Base-by-base conservation (phyloP, 2,797 vertebrate species). In the Dendrocincla fuliginosa region DNA sequence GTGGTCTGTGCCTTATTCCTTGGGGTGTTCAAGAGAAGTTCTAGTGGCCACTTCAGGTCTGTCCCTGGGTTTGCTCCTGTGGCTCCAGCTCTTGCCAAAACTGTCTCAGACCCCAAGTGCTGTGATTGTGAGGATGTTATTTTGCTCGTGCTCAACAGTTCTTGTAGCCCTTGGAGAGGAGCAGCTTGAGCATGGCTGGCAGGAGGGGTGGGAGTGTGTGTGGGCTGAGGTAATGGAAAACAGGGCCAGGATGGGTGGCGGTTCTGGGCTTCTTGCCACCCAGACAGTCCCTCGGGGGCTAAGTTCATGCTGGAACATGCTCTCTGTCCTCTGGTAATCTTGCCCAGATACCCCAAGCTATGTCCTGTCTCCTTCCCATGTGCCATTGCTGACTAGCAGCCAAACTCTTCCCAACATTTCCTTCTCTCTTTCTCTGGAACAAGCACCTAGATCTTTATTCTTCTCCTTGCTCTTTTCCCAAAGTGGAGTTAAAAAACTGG, bases 161-260 rank as follows among this genome's bases (percentile, higher is more conserved):
- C 23, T 63, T 93, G 81, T 28, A 70, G 70, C 57, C 49, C 68
- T 69, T n/a, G 60, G 53, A 79, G 74, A 60, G 75, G 59, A 94
- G 18, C 63, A 25, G 11, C 24, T 41, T 0, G 2, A 56, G 81
- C n/a, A 3, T 39, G 88, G 90, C 81, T 93, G 90, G 88, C 78
- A 74, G 68, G 41, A 77, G 81, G 81, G 56, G 75, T 74, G 74
- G 86, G 93, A 92, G 81, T 19, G 80, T 92, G 94, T 95, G 92
- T 94, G 90, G 94, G 93, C 93, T 96, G 95, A 95, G 90, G 93
- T 87, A 96, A 96, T 93, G 84, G 85, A 67, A 94, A 94, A 42
- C 77, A 59, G 70, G 90, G 90, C 85, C 84, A 84, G 90, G 86
- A 93, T 95, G 93, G 93, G 94, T 96, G 96, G 90, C 0, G 84